Evolutionary conservation across 2,888 invertebrate species (phyloP).

Genomic region (Arrhopalites spinosus): DNA sequence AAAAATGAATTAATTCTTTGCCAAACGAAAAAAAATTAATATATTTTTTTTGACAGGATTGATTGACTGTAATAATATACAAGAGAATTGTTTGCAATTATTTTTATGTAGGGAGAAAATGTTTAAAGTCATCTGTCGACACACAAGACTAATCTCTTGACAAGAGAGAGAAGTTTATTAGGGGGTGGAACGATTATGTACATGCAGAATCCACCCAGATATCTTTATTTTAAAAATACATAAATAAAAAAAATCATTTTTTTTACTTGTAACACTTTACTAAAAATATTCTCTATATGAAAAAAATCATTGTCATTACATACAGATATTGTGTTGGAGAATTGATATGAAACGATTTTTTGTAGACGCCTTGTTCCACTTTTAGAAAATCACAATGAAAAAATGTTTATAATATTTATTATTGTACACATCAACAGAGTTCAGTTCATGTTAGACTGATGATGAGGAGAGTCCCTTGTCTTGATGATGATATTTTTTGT

Average conservation of each 20-base stretch:
- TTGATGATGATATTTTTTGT: background rate
- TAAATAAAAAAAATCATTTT: background rate
- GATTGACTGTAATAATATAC: no score
- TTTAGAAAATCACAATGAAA: background rate
- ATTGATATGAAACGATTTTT: background rate
- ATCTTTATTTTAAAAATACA: background rate
- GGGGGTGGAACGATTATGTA: background rate
- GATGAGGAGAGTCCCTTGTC: no score
- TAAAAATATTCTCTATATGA: no score
- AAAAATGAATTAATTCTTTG: no score
- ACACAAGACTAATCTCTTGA: background rate
- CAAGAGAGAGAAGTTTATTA: background rate
- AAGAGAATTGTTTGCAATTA: no score
- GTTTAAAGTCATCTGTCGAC: slow-evolving; percentile 4
- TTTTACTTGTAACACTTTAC: slow-evolving; percentile 3
- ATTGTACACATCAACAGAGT: background rate
- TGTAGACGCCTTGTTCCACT: slow-evolving; percentile 1
- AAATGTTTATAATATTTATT: background rate
- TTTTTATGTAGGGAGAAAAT: background rate
- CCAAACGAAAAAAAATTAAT: no score
- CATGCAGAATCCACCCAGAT: background rate
- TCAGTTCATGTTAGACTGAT: background rate
- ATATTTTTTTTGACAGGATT: no score
- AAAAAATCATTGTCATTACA: background rate
- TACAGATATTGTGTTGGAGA: no score